Percentiles rank a stretch among this genome's conserved stretches.
phyloP scores from a whole-genome alignment of 2,113 vertebrate species.

The Microcebus tavaratra region DNA sequence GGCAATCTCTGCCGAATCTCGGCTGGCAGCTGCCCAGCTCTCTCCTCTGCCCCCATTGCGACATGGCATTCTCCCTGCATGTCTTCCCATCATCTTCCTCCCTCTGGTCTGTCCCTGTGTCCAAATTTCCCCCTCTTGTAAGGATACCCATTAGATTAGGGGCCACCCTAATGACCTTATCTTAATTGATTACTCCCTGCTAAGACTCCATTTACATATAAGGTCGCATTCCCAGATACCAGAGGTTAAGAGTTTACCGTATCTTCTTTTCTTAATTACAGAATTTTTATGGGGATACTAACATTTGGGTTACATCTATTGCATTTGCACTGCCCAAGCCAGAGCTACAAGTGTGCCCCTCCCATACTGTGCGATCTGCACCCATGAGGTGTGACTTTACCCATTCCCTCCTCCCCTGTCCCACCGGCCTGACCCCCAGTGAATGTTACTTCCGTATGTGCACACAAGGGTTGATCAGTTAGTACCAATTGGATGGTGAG shows the following conservation, averaged over 20 bases:
- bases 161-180: not conserved
- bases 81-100: not conserved
- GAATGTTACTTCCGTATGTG: too few species aligned
- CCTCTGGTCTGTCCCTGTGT: not conserved
- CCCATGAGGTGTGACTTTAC: too few species aligned
- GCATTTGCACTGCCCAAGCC: too few species aligned
- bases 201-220: not conserved
- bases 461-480: too few species aligned
- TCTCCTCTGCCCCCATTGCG: not conserved
- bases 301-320: too few species aligned
- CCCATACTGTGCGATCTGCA: too few species aligned
- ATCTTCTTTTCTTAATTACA: not conserved
- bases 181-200: not conserved
- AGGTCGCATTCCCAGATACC: not conserved
- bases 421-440: too few species aligned
- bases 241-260: not conserved
- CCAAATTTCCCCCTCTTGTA: not conserved
- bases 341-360: too few species aligned
- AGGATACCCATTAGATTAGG: not conserved
- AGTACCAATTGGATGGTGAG: too few species aligned
- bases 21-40: rapidly evolving
- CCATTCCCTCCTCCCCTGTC: too few species aligned
- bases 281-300: too few species aligned
- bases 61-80: rapidly evolving
- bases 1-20: not conserved